phyloP scores from a whole-genome alignment of 2,888 invertebrate species.

The Oeneis ivallda region DNA sequence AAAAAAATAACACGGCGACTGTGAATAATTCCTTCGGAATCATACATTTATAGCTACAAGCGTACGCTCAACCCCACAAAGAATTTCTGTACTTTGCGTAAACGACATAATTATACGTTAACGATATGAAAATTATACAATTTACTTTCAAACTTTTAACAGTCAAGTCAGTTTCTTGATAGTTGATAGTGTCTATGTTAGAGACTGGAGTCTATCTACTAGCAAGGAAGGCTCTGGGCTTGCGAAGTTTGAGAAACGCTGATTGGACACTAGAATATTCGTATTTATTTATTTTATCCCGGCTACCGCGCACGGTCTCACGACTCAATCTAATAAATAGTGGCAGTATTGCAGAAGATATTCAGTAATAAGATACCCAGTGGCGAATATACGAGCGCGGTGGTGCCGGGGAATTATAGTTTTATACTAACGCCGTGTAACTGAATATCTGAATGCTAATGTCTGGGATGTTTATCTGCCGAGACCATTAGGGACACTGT shows the following conservation, averaged over 20 bases:
- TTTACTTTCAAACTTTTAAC: background rate
- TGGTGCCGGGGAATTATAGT: conserved; percentile 50
- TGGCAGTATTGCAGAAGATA: conserved; percentile 64
- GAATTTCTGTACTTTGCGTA: no score
- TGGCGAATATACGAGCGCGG: conserved; percentile 56
- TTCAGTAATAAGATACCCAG: conserved; percentile 73
- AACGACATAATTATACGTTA: no score
- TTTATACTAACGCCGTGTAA: conserved; percentile 35
- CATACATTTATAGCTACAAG: no score
- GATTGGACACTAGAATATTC: conserved; percentile 45
- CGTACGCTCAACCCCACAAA: no score
- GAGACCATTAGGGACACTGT: conserved; percentile 37
- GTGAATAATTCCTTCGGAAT: no score
- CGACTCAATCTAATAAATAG: conserved; percentile 81
- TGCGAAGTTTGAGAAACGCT: conserved; percentile 2
- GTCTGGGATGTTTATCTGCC: conserved; percentile 38
- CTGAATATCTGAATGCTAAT: conserved; percentile 34
- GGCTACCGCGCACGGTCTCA: conserved; percentile 71
- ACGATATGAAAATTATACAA: no score
- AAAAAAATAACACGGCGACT: no score
- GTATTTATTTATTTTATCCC: conserved; percentile 68
- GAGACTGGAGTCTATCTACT: background rate
- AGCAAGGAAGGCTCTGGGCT: background rate
- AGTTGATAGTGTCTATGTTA: background rate
- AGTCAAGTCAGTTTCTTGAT: background rate